Evolutionary conservation across 2,888 invertebrate genomes (phyloP).

Genomic region (Tipula unca): DNA sequence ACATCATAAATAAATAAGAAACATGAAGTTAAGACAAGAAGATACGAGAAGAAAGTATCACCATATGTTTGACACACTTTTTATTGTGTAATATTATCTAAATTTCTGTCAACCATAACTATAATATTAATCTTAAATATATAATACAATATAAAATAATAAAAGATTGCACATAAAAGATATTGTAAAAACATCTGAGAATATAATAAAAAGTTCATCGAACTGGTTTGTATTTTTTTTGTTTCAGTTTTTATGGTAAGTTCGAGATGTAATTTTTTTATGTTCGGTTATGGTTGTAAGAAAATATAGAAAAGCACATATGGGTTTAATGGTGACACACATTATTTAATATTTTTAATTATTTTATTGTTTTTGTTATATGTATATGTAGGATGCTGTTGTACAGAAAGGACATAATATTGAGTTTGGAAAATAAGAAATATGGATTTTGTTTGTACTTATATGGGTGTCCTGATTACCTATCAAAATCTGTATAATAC

Average conservation of each 20-base stretch:
- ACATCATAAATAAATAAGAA: background rate
- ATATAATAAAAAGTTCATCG: background rate
- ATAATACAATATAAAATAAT: constrained; percentile 9
- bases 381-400: no score
- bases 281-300: background rate
- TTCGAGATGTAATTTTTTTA: background rate
- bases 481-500: no score
- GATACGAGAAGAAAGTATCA: constrained; percentile 14
- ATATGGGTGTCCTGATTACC: no score
- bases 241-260: background rate
- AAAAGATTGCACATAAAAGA: constrained; percentile 8
- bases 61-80: constrained; percentile 19
- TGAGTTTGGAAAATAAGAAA: no score
- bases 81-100: constrained; percentile 15
- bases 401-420: no score
- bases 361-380: background rate
- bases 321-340: background rate
- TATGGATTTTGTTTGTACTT: no score
- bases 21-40: background rate
- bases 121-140: constrained; percentile 17
- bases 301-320: background rate
- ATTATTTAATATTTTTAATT: background rate
- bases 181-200: constrained; percentile 3
- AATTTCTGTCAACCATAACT: constrained; percentile 16
- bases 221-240: no score